Evolutionary conservation across 2,113 vertebrate species (phyloP).

Genomic region (Cyanocitta stelleri): DNA sequence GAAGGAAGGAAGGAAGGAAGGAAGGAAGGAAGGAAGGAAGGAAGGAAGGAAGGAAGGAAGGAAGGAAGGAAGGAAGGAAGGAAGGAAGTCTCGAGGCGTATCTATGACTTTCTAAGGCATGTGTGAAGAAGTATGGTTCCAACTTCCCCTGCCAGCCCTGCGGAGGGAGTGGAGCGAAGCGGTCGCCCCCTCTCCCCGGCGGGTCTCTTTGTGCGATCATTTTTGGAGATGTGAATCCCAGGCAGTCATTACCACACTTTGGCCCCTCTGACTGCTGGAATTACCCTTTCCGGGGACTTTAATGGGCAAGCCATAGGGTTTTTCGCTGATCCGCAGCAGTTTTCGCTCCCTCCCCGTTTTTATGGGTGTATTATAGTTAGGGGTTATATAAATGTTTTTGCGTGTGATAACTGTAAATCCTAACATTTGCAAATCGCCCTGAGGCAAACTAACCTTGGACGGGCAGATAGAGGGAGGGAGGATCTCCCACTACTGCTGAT

Average conservation of each 20-base stretch:
- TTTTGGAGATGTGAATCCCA: conserved; percentile 7
- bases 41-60: neutral
- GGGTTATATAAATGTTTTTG: conserved; percentile 70
- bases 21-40: no score
- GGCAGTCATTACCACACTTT: conserved; percentile 22
- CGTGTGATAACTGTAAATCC: conserved; percentile 67
- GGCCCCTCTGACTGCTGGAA: conserved; percentile 40
- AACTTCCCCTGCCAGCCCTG: neutral
- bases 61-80: no score
- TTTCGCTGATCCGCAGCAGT: conserved; percentile 67
- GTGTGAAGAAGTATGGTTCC: neutral
- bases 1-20: no score
- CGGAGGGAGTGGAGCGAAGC: neutral
- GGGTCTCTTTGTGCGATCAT: neutral
- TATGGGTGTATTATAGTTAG: conserved; percentile 63
- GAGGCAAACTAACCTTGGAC: conserved; percentile 66
- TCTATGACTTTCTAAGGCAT: neutral
- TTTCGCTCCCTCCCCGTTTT: conserved; percentile 51
- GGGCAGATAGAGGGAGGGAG: conserved; percentile 46
- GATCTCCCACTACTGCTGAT: conserved; percentile 67
- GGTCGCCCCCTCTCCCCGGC: neutral
- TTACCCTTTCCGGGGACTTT: conserved; percentile 45
- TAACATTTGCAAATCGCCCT: conserved; percentile 64
- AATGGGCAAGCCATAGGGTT: conserved; percentile 46
- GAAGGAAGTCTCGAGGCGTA: neutral